These are phyloP conservation scores for Hydrophis major DNA, from an alignment of 2,797 vertebrate species.

Conservation along the genomic window DNA sequence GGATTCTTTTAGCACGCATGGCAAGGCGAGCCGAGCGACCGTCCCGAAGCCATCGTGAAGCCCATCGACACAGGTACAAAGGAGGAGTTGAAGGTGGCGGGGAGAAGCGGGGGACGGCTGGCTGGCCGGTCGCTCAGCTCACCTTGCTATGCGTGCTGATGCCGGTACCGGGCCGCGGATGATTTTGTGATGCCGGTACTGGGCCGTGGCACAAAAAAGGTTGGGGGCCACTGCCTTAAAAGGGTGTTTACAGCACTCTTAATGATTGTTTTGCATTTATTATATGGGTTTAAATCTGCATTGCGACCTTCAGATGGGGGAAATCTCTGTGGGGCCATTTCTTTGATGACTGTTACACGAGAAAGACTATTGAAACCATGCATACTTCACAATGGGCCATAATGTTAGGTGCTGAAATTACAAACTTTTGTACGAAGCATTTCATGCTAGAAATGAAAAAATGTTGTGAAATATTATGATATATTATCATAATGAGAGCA, in stretches of 20 bases:
- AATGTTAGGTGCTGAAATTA: neutral
- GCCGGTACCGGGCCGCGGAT: too few relatives aligned
- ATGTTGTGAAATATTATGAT: neutral
- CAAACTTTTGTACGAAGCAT: neutral
- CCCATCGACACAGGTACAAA: too few relatives aligned
- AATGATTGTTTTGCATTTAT: neutral
- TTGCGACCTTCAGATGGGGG: constrained; percentile 22
- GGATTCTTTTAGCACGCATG: too few relatives aligned
- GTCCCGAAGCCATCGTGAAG: too few relatives aligned
- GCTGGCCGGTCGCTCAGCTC: too few relatives aligned
- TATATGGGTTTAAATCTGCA: neutral
- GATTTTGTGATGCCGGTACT: too few relatives aligned
- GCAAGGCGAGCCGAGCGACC: too few relatives aligned
- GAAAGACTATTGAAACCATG: neutral
- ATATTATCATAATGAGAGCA: neutral
- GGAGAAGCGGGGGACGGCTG: too few relatives aligned
- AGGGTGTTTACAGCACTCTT: neutral
- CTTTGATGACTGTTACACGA: neutral
- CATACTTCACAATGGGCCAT: neutral
- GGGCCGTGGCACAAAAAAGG: too few relatives aligned
- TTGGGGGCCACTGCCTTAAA: neutral
- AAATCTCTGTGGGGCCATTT: constrained; percentile 56
- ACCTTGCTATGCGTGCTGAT: too few relatives aligned
- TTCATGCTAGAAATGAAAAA: neutral
- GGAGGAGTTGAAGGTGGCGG: too few relatives aligned